Conservation (phyloP, 2,888 invertebrate species). For the Calameuta idolon region DNA sequence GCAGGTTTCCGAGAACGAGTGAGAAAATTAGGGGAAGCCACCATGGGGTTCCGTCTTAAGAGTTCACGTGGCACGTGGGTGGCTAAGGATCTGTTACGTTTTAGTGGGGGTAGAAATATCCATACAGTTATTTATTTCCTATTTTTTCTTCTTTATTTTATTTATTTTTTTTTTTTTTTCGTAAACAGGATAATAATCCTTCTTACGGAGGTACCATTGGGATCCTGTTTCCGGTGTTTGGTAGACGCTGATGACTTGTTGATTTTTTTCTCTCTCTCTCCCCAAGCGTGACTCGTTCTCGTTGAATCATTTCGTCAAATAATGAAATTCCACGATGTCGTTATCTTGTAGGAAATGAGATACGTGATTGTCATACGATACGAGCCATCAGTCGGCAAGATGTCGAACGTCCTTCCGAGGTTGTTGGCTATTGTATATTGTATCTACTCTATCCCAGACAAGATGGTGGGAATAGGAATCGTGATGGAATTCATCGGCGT, state of each 20-base stretch:
- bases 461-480: conserved; percentile 47
- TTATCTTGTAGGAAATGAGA: conserved; percentile 55
- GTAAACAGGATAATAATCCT: background rate
- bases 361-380: conserved; percentile 49
- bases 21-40: conserved; percentile 18
- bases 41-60: background rate
- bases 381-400: conserved; percentile 9
- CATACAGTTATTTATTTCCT: background rate
- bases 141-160: no score
- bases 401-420: conserved; percentile 36
- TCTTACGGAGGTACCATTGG: background rate
- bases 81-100: background rate
- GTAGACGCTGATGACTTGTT: background rate
- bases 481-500: conserved; percentile 45
- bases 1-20: conserved; percentile 19
- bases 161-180: background rate
- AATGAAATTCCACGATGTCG: conserved; percentile 50
- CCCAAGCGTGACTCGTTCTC: background rate
- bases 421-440: conserved; percentile 23
- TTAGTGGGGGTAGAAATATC: background rate
- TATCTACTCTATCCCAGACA: conserved; percentile 22
- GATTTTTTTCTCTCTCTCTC: background rate
- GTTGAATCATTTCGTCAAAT: conserved; percentile 26
- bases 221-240: background rate
- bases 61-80: background rate